Percentiles rank a stretch among this genome's conserved stretches.
Evolutionary conservation across 2,113 vertebrate genomes (phyloP).

Genomic region (Chaetodon auriga): DNA sequence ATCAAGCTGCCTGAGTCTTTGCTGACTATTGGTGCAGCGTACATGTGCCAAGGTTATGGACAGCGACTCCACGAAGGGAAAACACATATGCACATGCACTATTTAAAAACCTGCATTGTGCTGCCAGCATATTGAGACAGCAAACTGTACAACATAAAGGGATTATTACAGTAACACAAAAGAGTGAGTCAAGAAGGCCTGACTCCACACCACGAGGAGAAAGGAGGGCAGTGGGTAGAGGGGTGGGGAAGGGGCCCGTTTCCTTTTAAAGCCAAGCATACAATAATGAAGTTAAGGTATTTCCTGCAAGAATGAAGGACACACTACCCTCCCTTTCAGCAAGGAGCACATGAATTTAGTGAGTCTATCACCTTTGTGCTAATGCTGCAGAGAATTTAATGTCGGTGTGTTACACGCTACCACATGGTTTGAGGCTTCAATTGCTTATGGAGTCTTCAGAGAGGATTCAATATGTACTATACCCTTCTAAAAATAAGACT

Average conservation of each 20-base stretch:
- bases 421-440: background rate
- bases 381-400: constrained; percentile 31
- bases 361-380: constrained; percentile 45
- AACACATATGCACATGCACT: constrained; percentile 53
- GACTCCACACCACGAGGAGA: constrained; percentile 36
- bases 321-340: constrained; percentile 53
- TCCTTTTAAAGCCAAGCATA: constrained; percentile 41
- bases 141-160: constrained; percentile 69
- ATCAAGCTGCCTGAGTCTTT: constrained; percentile 27
- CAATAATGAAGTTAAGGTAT: constrained; percentile 70
- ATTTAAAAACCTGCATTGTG: constrained; percentile 74
- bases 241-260: background rate
- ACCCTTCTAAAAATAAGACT: background rate
- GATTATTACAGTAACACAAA: constrained; percentile 58
- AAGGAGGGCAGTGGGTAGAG: constrained; percentile 18
- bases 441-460: background rate
- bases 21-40: constrained; percentile 44
- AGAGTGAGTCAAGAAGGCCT: constrained; percentile 47
- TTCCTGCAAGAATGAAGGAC: constrained; percentile 64
- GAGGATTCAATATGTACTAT: background rate
- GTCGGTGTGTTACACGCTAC: too few species aligned
- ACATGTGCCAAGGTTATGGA: constrained; percentile 76
- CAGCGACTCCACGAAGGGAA: constrained; percentile 36
- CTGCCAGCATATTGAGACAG: constrained; percentile 64
- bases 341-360: constrained; percentile 26